These are phyloP conservation scores for Brachionus rotundiformis DNA, from an alignment of 1,140 invertebrate genomes.

Conservation along the genomic window DNA sequence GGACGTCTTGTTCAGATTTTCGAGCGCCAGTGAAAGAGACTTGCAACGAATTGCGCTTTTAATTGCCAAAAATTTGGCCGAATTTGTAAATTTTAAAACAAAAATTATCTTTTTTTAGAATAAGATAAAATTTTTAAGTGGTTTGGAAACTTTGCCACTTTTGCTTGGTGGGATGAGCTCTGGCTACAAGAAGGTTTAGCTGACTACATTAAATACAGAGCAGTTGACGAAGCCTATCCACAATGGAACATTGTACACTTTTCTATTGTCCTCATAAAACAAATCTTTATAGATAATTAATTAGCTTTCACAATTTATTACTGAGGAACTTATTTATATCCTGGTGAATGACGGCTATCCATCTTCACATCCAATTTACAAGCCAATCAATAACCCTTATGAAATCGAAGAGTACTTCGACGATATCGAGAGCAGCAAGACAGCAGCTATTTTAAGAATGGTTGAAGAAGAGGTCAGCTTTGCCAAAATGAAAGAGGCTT, in stretches of 20 bases:
- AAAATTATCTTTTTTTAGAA: no score
- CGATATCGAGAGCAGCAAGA: slow-evolving; percentile 29
- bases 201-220: slow-evolving; percentile 51
- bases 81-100: slow-evolving; percentile 29
- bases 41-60: slow-evolving; percentile 37
- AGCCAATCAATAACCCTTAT: slow-evolving; percentile 10
- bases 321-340: slow-evolving; percentile 29
- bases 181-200: slow-evolving; percentile 51
- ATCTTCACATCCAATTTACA: slow-evolving; percentile 48
- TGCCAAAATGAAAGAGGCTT: slow-evolving; percentile 11
- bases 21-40: slow-evolving; percentile 28
- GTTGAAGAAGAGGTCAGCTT: slow-evolving; percentile 38
- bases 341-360: slow-evolving; percentile 19
- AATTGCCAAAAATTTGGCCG: slow-evolving; percentile 49
- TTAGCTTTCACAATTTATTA: slow-evolving; percentile 42
- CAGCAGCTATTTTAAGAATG: slow-evolving; percentile 50
- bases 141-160: slow-evolving; percentile 40
- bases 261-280: not conserved
- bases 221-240: slow-evolving; percentile 31
- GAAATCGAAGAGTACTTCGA: slow-evolving; percentile 52
- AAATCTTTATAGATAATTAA: not conserved
- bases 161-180: slow-evolving; percentile 43
- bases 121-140: not conserved
- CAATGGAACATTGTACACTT: slow-evolving; percentile 41
- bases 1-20: not conserved